phyloP scores from a whole-genome alignment of 2,888 invertebrate genomes.

The Melieria omissa region DNA sequence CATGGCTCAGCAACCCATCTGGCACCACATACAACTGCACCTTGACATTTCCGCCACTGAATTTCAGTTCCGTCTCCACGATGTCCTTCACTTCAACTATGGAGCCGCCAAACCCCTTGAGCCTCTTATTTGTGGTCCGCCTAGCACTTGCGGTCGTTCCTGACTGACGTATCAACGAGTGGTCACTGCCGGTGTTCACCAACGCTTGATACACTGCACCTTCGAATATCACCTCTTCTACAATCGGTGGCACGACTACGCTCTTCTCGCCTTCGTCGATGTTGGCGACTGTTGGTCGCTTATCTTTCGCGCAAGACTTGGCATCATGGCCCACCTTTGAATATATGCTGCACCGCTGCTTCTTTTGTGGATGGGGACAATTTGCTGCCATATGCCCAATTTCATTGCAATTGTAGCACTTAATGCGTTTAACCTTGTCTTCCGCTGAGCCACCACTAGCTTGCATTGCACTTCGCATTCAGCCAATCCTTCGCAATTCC shows the following conservation, averaged over 20 bases:
- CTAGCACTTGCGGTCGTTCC: neutral
- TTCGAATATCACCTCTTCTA: constrained; percentile 11
- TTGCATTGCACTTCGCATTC: neutral
- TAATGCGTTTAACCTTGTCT: neutral
- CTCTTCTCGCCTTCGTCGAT: no score
- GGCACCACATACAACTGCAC: constrained; percentile 7
- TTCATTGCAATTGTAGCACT: constrained; percentile 24
- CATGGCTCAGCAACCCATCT: neutral
- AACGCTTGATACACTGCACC: constrained; percentile 1
- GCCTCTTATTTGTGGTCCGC: neutral
- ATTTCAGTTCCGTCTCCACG: neutral
- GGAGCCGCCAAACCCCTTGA: constrained; percentile 13
- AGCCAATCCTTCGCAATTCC: constrained; percentile 29
- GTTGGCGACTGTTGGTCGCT: no score
- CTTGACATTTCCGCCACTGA: neutral
- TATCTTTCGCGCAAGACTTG: neutral
- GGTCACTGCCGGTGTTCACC: constrained; percentile 25
- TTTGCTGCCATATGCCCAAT: constrained; percentile 19
- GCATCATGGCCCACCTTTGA: constrained; percentile 37
- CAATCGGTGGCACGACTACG: constrained; percentile 6
- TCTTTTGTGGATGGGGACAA: constrained; percentile 17
- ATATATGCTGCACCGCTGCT: constrained; percentile 16
- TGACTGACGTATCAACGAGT: constrained; percentile 14
- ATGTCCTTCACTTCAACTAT: neutral
- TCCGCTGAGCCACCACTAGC: neutral